A percentile compares a stretch with the other conserved stretches of the same genome.
These are phyloP conservation scores for Illadopsis cleaveri DNA, from an alignment of 2,113 vertebrate species.

Conservation along the genomic window DNA sequence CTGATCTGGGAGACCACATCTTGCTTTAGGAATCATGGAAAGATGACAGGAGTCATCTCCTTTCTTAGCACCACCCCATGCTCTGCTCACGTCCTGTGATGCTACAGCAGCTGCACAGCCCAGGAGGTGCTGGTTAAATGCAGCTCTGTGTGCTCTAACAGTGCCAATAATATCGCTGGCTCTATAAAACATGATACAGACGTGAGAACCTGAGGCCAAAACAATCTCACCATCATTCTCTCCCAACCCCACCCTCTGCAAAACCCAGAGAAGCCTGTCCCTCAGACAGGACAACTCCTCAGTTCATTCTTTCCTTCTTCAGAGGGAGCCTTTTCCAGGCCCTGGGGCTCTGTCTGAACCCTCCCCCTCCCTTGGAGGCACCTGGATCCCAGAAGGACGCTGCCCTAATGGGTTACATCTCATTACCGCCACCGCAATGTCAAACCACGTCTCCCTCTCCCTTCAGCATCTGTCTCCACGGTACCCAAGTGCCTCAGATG, in stretches of 20 bases:
- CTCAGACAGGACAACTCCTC: neutral
- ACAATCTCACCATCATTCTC: neutral
- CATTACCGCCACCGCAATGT: neutral
- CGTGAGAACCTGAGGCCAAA: neutral
- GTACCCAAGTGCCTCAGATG: slow-evolving; percentile 26
- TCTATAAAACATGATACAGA: neutral
- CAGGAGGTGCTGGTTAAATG: neutral
- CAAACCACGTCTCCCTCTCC: neutral
- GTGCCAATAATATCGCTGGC: accelerated
- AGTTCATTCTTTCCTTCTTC: neutral
- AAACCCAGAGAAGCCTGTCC: neutral
- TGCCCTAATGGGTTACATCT: neutral
- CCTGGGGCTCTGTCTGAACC: neutral
- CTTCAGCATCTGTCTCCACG: slow-evolving; percentile 14
- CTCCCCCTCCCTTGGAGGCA: neutral
- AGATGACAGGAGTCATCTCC: neutral
- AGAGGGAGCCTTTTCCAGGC: neutral
- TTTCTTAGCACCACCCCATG: neutral
- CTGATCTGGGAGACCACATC: neutral
- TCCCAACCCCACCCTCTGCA: neutral
- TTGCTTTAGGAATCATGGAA: accelerated
- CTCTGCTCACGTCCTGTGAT: accelerated
- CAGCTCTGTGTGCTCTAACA: neutral
- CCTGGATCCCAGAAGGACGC: neutral
- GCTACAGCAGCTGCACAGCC: neutral